phyloP scores from a whole-genome alignment of 2,797 vertebrate genomes.

The Percopsis omiscomaycus region DNA sequence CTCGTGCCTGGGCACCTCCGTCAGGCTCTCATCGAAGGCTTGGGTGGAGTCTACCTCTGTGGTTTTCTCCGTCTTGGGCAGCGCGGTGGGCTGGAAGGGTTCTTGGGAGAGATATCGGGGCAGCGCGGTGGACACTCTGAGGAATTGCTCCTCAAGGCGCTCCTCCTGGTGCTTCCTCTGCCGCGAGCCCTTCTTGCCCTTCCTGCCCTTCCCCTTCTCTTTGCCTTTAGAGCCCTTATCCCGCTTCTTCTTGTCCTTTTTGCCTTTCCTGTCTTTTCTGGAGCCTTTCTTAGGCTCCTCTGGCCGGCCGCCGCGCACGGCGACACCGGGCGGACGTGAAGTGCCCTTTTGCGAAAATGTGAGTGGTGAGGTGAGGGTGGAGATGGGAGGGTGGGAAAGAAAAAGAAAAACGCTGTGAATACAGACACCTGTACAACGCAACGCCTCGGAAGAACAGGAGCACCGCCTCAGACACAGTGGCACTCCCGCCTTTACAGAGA shows the following conservation, averaged over 20 bases:
- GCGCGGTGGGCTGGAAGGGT: conserved; percentile 37
- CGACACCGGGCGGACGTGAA: conserved; percentile 39
- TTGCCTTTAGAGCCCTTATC: conserved; percentile 66
- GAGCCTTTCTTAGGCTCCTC: conserved; percentile 51
- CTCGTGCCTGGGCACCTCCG: conserved; percentile 51
- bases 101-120: conserved; percentile 61
- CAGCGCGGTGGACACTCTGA: conserved; percentile 58
- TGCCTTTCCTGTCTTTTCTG: conserved; percentile 72
- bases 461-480: conserved; percentile 11
- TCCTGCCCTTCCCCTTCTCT: conserved; percentile 49
- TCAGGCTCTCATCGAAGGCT: conserved; percentile 37
- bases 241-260: conserved; percentile 78
- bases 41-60: conserved; percentile 24
- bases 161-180: conserved; percentile 66
- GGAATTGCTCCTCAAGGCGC: conserved; percentile 62
- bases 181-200: conserved; percentile 65
- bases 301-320: conserved; percentile 58
- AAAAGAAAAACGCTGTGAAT: conserved; percentile 53
- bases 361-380: conserved; percentile 29
- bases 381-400: conserved; percentile 38
- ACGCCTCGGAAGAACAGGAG: not conserved
- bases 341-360: conserved; percentile 55
- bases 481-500: conserved; percentile 21
- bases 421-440: conserved; percentile 21
- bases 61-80: conserved; percentile 26